These are phyloP conservation scores for Neomorphus geoffroyi DNA, from an alignment of 2,797 vertebrate species.

Conservation along the genomic window DNA sequence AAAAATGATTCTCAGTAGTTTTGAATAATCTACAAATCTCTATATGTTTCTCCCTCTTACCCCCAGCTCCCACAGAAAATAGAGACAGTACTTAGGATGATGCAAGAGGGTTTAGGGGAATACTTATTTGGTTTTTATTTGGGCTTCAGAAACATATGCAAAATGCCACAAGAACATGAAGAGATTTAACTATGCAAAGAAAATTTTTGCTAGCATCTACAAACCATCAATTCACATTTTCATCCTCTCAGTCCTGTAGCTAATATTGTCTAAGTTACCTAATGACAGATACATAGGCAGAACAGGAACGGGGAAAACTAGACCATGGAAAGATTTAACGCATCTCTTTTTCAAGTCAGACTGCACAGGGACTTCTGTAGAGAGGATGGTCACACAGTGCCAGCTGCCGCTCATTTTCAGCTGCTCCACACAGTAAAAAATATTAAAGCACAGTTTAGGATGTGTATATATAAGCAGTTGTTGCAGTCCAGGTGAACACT, in stretches of 20 bases:
- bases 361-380: neutral
- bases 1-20: neutral
- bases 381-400: neutral
- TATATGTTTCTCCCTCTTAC: neutral
- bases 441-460: neutral
- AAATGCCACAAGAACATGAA: neutral
- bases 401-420: constrained; percentile 9
- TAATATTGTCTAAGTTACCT: neutral
- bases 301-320: neutral
- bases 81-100: neutral
- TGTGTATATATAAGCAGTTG: neutral
- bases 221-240: neutral
- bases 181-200: neutral
- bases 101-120: neutral
- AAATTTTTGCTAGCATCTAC: neutral
- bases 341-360: neutral
- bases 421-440: neutral
- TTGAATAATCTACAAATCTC: neutral
- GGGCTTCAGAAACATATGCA: neutral
- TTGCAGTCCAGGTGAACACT: neutral
- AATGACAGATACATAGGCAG: neutral
- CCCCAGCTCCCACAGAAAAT: neutral
- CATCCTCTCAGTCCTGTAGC: neutral
- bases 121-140: neutral
- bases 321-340: neutral